Conservation (phyloP, 1,140 invertebrate genomes). For the Amphibalanus amphitrite region DNA sequence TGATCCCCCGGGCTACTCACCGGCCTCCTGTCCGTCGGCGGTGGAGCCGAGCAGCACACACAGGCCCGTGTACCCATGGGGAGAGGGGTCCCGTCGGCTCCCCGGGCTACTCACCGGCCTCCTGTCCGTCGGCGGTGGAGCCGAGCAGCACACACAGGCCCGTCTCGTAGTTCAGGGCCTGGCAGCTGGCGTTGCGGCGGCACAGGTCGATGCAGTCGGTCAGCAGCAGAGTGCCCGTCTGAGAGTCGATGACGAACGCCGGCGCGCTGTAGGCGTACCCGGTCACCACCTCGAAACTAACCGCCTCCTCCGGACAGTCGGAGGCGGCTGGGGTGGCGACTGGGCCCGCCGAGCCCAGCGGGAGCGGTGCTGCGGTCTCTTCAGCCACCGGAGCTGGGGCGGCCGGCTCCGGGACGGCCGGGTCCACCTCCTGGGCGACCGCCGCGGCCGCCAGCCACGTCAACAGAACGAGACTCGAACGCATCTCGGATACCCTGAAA, state of each 20-base stretch:
- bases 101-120: too few species aligned
- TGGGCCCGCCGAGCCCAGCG: neutral
- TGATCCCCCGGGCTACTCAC: too few species aligned
- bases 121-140: slow-evolving; percentile 22
- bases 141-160: slow-evolving; percentile 34
- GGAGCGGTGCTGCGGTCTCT: neutral
- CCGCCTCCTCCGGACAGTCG: slow-evolving; percentile 17
- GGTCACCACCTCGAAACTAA: slow-evolving; percentile 33
- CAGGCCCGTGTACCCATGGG: too few species aligned
- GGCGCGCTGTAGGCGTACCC: slow-evolving; percentile 33
- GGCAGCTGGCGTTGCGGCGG: slow-evolving; percentile 26
- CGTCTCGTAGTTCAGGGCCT: slow-evolving; percentile 35
- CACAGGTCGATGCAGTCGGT: slow-evolving; percentile 32
- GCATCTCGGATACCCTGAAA: too few species aligned
- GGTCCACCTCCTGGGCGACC: too few species aligned
- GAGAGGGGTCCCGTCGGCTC: too few species aligned
- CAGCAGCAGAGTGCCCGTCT: slow-evolving; percentile 30
- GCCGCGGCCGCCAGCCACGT: too few species aligned
- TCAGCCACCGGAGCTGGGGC: slow-evolving; percentile 20
- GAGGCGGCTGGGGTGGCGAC: neutral
- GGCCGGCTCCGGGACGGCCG: slow-evolving; percentile 14
- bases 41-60: too few species aligned
- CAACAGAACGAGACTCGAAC: too few species aligned
- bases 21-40: too few species aligned
- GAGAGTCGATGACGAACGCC: slow-evolving; percentile 28